Conservation (phyloP, 2,113 vertebrate genomes). For the Chaenocephalus aceratus region DNA sequence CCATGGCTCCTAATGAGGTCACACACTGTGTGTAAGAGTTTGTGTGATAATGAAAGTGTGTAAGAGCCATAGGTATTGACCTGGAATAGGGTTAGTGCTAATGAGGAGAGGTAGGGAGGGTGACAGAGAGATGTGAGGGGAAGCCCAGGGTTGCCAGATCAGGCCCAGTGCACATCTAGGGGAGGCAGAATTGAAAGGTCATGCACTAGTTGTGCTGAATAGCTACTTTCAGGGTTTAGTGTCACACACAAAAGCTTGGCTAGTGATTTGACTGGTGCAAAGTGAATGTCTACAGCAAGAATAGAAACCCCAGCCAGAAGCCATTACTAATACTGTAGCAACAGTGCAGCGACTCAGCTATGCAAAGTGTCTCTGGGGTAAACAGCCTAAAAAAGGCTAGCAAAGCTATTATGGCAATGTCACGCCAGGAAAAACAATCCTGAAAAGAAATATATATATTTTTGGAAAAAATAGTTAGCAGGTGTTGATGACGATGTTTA, state of each 20-base stretch:
- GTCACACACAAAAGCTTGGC: slow-evolving; percentile 49
- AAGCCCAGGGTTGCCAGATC: slow-evolving; percentile 48
- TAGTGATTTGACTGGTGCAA: slow-evolving; percentile 49
- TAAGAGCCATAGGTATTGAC: slow-evolving; percentile 51
- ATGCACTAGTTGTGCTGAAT: slow-evolving; percentile 78
- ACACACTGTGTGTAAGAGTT: slow-evolving; percentile 53
- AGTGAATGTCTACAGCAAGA: slow-evolving; percentile 33
- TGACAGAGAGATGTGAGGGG: slow-evolving; percentile 22
- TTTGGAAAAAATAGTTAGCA: neutral
- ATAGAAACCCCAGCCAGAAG: slow-evolving; percentile 1
- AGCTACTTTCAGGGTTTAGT: slow-evolving; percentile 57
- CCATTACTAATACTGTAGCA: slow-evolving; percentile 15
- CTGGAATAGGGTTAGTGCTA: slow-evolving; percentile 59
- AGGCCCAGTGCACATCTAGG: slow-evolving; percentile 39
- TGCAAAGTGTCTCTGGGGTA: slow-evolving; percentile 9
- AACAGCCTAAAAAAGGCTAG: neutral
- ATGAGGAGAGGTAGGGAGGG: slow-evolving; percentile 49
- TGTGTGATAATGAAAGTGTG: slow-evolving; percentile 23
- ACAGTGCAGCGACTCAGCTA: slow-evolving; percentile 13
- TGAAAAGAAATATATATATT: too few relatives aligned
- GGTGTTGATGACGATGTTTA: too few relatives aligned
- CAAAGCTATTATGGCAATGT: neutral
- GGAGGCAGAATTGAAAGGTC: slow-evolving; percentile 58
- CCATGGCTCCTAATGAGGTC: slow-evolving; percentile 71
- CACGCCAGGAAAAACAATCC: neutral